A percentile compares a stretch with the other conserved stretches of the same genome.
phyloP scores from a whole-genome alignment of 2,888 invertebrate genomes.

The Stenodema calcarata region DNA sequence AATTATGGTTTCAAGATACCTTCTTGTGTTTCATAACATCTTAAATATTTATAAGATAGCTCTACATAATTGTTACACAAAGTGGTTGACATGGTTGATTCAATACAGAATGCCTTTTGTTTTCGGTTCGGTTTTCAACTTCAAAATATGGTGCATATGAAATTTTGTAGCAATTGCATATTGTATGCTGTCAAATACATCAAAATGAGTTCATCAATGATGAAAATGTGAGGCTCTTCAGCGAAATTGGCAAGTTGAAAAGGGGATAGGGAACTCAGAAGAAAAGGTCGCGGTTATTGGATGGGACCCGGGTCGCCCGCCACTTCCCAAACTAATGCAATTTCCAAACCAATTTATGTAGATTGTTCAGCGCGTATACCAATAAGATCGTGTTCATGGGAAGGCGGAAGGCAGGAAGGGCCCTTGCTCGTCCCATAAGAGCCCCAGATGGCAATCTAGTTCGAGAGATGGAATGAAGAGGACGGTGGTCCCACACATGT shows the following conservation, averaged over 20 bases:
- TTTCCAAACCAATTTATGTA: conserved; percentile 43
- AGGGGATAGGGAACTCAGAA: background rate
- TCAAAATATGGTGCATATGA: no score
- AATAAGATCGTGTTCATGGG: conserved; percentile 7
- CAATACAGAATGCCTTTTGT: no score
- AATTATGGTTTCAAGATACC: no score
- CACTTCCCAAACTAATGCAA: conserved; percentile 48
- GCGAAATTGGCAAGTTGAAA: background rate
- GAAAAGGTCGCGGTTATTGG: conserved; percentile 26
- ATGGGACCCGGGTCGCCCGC: conserved; percentile 23
- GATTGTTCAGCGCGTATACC: conserved; percentile 31
- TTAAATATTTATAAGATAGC: no score
- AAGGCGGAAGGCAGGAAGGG: conserved; percentile 20
- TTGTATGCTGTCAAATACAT: no score
- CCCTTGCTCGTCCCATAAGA: conserved; percentile 34
- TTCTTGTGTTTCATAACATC: no score
- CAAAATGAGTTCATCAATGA: background rate
- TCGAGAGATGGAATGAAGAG: background rate
- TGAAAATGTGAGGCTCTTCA: no score
- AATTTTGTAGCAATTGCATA: no score
- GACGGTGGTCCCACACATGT: background rate
- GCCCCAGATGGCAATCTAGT: conserved; percentile 18
- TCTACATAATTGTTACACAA: no score
- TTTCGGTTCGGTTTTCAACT: no score
- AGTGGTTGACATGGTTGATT: no score